phyloP scores from a whole-genome alignment of 2,888 invertebrate species.

The Conops quadrifasciatus region DNA sequence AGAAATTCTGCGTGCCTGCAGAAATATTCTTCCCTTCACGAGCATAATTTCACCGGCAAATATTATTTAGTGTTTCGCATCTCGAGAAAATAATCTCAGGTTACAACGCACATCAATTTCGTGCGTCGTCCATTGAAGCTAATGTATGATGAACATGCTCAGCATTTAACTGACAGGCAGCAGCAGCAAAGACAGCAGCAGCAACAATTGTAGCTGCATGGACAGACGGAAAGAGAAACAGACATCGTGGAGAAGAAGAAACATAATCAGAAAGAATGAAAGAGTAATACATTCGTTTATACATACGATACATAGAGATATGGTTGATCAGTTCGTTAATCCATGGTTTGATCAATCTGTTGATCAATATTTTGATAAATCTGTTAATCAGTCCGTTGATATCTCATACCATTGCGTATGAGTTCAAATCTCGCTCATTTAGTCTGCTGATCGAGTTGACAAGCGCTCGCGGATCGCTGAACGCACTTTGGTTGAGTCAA shows the following conservation, averaged over 20 bases:
- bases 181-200: not conserved
- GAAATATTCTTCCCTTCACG: not conserved
- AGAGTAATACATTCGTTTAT: too few species aligned
- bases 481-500: too few species aligned
- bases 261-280: not conserved
- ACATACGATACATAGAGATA: too few species aligned
- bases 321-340: too few species aligned
- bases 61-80: conserved; percentile 33
- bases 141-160: not conserved
- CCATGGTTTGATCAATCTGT: too few species aligned
- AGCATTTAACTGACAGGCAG: not conserved
- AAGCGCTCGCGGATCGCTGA: too few species aligned
- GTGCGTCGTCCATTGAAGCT: not conserved
- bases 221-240: not conserved
- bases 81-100: conserved; percentile 30
- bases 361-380: too few species aligned
- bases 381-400: too few species aligned
- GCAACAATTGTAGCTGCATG: not conserved
- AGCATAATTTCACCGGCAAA: conserved; percentile 24
- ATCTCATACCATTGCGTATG: too few species aligned
- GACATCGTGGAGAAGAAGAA: not conserved
- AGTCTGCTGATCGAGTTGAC: too few species aligned
- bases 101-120: conserved; percentile 27
- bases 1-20: too few species aligned
- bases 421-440: too few species aligned